These are phyloP conservation scores for Spondyliosoma cantharus DNA, from an alignment of 2,797 vertebrate species.

Conservation along the genomic window DNA sequence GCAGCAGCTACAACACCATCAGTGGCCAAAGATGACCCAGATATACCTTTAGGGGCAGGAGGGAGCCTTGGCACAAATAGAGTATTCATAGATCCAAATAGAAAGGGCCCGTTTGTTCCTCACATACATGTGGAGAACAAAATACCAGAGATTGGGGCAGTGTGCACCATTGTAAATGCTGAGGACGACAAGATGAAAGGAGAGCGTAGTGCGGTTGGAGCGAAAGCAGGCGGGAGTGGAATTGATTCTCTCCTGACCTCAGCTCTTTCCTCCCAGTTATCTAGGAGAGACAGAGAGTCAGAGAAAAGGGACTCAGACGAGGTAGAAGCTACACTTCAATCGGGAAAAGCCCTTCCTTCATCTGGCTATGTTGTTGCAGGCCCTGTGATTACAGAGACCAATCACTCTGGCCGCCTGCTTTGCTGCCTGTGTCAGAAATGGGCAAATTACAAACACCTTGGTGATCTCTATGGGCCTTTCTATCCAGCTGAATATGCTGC, in stretches of 20 bases:
- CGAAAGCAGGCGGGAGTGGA: constrained; percentile 72
- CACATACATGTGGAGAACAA: constrained; percentile 98
- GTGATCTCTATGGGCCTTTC: constrained; percentile 98
- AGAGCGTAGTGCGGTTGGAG: constrained; percentile 84
- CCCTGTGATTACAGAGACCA: constrained; percentile 92
- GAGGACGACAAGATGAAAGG: constrained; percentile 95
- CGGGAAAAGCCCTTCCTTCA: constrained; percentile 93
- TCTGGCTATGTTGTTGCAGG: constrained; percentile 94
- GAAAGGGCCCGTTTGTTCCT: constrained; percentile 92
- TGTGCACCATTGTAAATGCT: constrained; percentile 96
- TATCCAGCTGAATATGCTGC: constrained; percentile 96
- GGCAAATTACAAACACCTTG: constrained; percentile 98
- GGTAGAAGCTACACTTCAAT: constrained; percentile 83
- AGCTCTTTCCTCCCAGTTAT: constrained; percentile 77
- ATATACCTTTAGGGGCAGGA: constrained; percentile 65
- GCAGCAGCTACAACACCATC: constrained; percentile 68
- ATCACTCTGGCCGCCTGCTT: constrained; percentile 92
- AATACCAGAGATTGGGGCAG: constrained; percentile 92
- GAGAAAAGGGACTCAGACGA: constrained; percentile 81
- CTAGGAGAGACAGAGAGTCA: constrained; percentile 82
- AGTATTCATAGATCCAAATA: constrained; percentile 85
- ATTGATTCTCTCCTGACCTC: constrained; percentile 77
- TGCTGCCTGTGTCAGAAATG: constrained; percentile 99
- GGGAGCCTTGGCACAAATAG: constrained; percentile 64
- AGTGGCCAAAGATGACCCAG: constrained; percentile 84